Conservation (phyloP, 92 coral and sea anemone species). For the Palythoa grandiflora region DNA sequence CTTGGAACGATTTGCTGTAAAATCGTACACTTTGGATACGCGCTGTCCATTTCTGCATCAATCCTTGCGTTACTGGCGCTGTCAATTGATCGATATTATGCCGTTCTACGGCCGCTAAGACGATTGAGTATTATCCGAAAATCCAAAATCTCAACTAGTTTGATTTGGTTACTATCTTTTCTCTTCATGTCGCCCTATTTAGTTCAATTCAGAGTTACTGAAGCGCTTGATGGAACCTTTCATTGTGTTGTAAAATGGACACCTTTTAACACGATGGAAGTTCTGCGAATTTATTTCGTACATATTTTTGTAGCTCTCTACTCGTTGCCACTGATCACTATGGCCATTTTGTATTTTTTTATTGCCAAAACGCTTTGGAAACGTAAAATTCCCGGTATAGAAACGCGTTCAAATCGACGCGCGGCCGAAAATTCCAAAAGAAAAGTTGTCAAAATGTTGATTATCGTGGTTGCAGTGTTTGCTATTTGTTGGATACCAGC, state of each 20-base stretch:
- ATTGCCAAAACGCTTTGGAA: conserved; percentile 82
- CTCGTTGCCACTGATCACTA: conserved; percentile 66
- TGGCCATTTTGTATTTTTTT: conserved; percentile 64
- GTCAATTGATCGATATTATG: conserved; percentile 81
- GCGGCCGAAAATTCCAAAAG: conserved; percentile 78
- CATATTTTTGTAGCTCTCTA: conserved; percentile 63
- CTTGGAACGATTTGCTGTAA: conserved; percentile 76
- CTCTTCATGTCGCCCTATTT: conserved; percentile 81
- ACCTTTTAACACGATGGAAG: conserved; percentile 63
- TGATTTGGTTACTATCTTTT: conserved; percentile 74
- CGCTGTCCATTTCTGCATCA: conserved; percentile 85
- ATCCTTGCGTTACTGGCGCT: conserved; percentile 76
- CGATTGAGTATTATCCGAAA: conserved; percentile 66
- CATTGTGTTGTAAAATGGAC: conserved; percentile 72
- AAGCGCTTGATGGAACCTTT: neutral
- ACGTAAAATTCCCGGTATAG: conserved; percentile 81
- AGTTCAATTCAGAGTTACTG: conserved; percentile 51
- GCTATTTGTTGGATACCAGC: conserved; percentile 81
- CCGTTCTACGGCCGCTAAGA: conserved; percentile 74
- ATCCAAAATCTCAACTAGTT: conserved; percentile 56
- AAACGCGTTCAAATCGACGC: conserved; percentile 60
- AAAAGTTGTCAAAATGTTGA: conserved; percentile 79
- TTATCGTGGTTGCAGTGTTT: conserved; percentile 34
- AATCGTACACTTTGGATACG: conserved; percentile 78
- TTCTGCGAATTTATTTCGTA: conserved; percentile 66